Conservation (phyloP, 2,113 vertebrate genomes). For the Aegithalos caudatus region DNA sequence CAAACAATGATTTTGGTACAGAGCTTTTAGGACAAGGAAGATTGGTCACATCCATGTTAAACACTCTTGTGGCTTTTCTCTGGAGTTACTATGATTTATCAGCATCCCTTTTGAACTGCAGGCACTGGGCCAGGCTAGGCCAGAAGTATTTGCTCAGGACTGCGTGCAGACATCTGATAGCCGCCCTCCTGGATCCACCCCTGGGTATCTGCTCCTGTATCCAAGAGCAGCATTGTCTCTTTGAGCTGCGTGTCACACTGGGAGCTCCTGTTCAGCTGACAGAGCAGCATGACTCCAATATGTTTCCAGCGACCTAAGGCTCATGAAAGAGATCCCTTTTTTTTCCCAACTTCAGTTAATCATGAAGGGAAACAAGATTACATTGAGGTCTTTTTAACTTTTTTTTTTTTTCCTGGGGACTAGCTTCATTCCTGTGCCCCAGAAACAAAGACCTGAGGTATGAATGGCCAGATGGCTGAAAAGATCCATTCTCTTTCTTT, state of each 20-base stretch:
- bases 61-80: not conserved
- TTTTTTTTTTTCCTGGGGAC: not conserved
- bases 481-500: slow-evolving; percentile 40
- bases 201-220: not conserved
- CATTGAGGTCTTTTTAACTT: not conserved
- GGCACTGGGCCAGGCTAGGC: not conserved
- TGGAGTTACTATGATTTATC: not conserved
- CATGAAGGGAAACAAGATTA: slow-evolving; percentile 36
- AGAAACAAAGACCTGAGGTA: slow-evolving; percentile 49
- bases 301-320: not conserved
- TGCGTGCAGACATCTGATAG: not conserved
- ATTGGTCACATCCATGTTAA: not conserved
- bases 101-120: not conserved
- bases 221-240: slow-evolving; percentile 1
- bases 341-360: not conserved
- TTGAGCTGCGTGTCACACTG: not conserved
- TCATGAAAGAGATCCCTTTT: slow-evolving; percentile 28
- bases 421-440: slow-evolving; percentile 14
- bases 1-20: not conserved
- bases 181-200: not conserved
- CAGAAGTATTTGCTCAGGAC: not conserved
- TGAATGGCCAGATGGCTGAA: slow-evolving; percentile 39
- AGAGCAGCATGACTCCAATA: slow-evolving; percentile 36
- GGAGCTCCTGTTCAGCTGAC: slow-evolving; percentile 23
- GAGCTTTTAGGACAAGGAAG: not conserved